Conservation (phyloP, 1,140 invertebrate species). For the Anagrus nilaparvatae region DNA sequence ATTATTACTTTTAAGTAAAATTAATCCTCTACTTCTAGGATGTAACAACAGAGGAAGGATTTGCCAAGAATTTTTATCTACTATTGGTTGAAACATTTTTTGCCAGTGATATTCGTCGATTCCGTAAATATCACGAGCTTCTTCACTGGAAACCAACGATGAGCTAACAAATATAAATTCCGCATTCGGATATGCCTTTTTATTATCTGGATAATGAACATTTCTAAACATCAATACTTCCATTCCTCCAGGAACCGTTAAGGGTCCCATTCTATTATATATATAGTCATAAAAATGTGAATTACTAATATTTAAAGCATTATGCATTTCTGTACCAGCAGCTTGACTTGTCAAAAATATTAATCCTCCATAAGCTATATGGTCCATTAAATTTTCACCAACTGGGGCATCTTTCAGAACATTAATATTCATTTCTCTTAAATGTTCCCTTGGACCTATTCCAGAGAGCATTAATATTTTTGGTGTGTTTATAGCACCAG, state of each 20-base stretch:
- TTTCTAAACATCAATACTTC: slow-evolving; percentile 70
- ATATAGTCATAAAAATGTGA: slow-evolving; percentile 39
- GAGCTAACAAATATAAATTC: slow-evolving; percentile 57
- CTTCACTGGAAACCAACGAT: slow-evolving; percentile 43
- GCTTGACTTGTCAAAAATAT: slow-evolving; percentile 52
- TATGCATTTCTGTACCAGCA: too few species aligned
- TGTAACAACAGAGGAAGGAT: slow-evolving; percentile 59
- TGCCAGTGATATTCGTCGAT: slow-evolving; percentile 46
- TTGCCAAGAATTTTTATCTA: slow-evolving; percentile 47
- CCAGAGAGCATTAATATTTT: slow-evolving; percentile 74
- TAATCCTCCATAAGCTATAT: slow-evolving; percentile 60
- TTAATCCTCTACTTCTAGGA: slow-evolving; percentile 51
- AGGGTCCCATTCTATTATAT: slow-evolving; percentile 50
- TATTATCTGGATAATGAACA: slow-evolving; percentile 51
- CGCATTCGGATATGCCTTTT: slow-evolving; percentile 60
- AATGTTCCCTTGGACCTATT: slow-evolving; percentile 60
- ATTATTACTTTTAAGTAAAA: slow-evolving; percentile 50
- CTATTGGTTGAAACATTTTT: slow-evolving; percentile 41
- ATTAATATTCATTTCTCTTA: slow-evolving; percentile 49
- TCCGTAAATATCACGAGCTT: slow-evolving; percentile 45
- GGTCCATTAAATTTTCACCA: slow-evolving; percentile 70
- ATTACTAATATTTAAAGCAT: slow-evolving; percentile 17
- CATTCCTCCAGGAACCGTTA: slow-evolving; percentile 67
- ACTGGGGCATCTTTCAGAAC: slow-evolving; percentile 61
- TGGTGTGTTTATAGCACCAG: slow-evolving; percentile 63